Base-by-base conservation (phyloP, 2,888 invertebrate genomes). In the Yponomeuta cagnagella region DNA sequence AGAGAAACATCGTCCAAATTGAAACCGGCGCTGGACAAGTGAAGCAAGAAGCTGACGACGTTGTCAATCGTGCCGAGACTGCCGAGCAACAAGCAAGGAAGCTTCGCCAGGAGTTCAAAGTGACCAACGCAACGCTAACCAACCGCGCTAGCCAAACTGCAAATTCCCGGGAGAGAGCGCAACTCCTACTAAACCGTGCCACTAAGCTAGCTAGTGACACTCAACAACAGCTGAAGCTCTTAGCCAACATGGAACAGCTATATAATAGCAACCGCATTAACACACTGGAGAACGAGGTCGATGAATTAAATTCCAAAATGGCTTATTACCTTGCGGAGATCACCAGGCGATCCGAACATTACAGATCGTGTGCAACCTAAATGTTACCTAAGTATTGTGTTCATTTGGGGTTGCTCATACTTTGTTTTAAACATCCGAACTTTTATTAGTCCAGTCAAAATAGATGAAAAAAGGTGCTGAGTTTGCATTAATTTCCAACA, bases 21-120 rank as follows among this genome's bases (percentile, higher is more conserved):
- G 96, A 96, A 78, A 94, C 95, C 72, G 96, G 96, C 71, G 96
- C 98, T 9, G 94, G 95, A 75, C 95, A 96, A 81, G 97, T 98
- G 1, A 95, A 95, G 80, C 94, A 95, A 74, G 96, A 96, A 83
- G 95, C 96, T 0, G 93, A 94, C 70, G 94, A 94, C 74, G 96
- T 98, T 2, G 94, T 95, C 1, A 93, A 94, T 69, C 94, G 96
- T 70, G 96, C 97, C 0, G 94, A 94, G 72, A 93, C 92, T 52
- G 96, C 97, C 0, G 94, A 94, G 73, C 93, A 94, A 70, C 94
- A 95, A 76, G 94, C 95, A 76, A 79, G 91, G 73, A 77, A 87
- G 77, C 85, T 98, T 43, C 94, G 95, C 72, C 90, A 92, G 72
- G 94, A 95, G 74, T 98, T 98, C 79, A 93, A 94, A 74, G 90